Percentiles rank a stretch among this genome's conserved stretches.
These are phyloP conservation scores for Polyploca ridens DNA, from an alignment of 2,888 invertebrate genomes.

Conservation along the genomic window DNA sequence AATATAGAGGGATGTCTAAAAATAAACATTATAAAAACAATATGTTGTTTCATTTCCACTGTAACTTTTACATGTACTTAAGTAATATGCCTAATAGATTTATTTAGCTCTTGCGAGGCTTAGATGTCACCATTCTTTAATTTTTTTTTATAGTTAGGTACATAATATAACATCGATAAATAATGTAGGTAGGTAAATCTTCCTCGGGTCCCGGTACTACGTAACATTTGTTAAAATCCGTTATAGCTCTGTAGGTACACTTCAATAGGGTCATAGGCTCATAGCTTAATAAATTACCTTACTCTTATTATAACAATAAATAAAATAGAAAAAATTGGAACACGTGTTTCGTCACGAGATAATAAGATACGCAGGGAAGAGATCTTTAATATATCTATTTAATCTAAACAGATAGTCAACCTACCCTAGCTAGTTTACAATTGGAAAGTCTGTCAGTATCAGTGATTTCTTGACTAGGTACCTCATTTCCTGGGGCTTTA, in stretches of 20 bases:
- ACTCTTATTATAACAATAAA: not conserved
- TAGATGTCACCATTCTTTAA: not conserved
- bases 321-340: not conserved
- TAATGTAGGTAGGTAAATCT: not conserved
- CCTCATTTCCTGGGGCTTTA: too few relatives aligned
- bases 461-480: too few relatives aligned
- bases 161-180: not conserved
- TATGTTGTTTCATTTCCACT: conserved; percentile 22
- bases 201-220: too few relatives aligned
- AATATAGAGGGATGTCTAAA: not conserved
- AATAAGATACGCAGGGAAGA: not conserved
- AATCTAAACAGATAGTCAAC: too few relatives aligned
- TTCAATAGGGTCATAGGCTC: too few relatives aligned
- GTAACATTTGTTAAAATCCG: too few relatives aligned
- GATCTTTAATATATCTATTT: not conserved
- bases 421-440: too few relatives aligned
- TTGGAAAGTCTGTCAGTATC: too few relatives aligned
- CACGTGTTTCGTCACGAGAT: not conserved
- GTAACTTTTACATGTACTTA: not conserved
- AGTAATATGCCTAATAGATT: not conserved
- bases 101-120: not conserved
- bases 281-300: too few relatives aligned
- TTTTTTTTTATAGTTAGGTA: not conserved
- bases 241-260: too few relatives aligned
- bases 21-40: conserved; percentile 13